Evolutionary conservation across 1,140 invertebrate genomes (phyloP).

Genomic region (Polyergus mexicanus): DNA sequence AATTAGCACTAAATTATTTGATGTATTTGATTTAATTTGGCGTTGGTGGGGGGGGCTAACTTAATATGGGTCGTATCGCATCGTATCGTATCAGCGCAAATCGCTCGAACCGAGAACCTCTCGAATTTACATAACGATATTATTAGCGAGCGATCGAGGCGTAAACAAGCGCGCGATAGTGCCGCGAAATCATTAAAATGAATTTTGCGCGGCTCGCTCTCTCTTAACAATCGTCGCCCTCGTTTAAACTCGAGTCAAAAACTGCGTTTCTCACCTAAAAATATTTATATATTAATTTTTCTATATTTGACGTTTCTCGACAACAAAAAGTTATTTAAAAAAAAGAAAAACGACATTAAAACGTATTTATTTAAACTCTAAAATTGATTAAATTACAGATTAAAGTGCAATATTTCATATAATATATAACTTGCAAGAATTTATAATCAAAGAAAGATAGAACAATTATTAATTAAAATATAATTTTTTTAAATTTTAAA

Average conservation of each 20-base stretch:
- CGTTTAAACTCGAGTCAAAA: not conserved
- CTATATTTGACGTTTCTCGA: not conserved
- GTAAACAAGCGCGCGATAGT: constrained; percentile 78
- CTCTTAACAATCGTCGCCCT: constrained; percentile 6
- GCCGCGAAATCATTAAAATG: constrained; percentile 36
- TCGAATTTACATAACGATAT: constrained; percentile 82
- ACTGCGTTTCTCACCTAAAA: not conserved
- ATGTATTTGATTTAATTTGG: too few relatives aligned
- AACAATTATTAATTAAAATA: not conserved
- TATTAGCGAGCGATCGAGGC: constrained; percentile 78
- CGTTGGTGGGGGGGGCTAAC: too few relatives aligned
- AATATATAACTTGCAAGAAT: constrained; percentile 2
- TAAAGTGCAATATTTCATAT: not conserved
- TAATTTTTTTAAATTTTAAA: not conserved
- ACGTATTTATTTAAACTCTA: not conserved
- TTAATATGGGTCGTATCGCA: too few relatives aligned
- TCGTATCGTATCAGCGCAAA: constrained; percentile 59
- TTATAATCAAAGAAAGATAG: not conserved
- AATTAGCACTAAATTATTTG: too few relatives aligned
- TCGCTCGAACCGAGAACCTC: constrained; percentile 63
- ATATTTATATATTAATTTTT: too few relatives aligned
- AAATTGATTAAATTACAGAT: not conserved
- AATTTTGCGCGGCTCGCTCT: constrained; percentile 17
- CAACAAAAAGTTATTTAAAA: not conserved
- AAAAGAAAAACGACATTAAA: not conserved